Base-by-base conservation (phyloP, 2,113 vertebrate species). In the Mormoops blainvillei region DNA sequence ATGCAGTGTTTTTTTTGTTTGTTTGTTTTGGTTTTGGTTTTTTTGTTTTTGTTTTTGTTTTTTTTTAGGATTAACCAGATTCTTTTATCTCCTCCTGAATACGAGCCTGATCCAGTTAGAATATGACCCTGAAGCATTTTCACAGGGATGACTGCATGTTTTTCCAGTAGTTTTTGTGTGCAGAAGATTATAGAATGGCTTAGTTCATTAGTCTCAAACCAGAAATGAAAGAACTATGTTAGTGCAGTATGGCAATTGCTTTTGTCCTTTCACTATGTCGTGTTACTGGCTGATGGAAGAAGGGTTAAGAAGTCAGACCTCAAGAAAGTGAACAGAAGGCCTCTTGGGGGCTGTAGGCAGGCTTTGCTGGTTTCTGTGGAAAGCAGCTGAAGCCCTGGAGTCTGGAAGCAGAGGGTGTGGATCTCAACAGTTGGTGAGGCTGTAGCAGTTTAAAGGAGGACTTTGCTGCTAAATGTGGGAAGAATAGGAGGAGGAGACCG, bases 231-330 rank as follows among this genome's bases (percentile, higher is more conserved):
- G 91, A 45, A 4, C 83, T 26, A 0, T 83, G 71, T 56, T n/a
- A 38, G 31, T 54, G 48, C 65, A 50, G 52, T 81, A 2, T 45
- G 63, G 71, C 63, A 76, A 48, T 36, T 16, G 81, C 77, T 74
- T 38, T 61, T 43, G 19, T 84, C 56, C 68, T 81, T 38, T n/a
- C 50, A 11, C 94, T 54, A 15, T 8, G 54, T 70, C 2, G 3
- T 12, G 3, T 43, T n/a, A 20, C 91, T 74, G 68, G 73, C 94
- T 74, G 36, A 80, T 45, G 89, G 89, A 89, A 82, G 67, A 81
- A 87, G 56, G 78, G 94, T 85, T 65, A 68, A 82, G 78, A 93
- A 86, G 96, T 95, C 97, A 95, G 85, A 73, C 85, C 92, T 96
- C 26, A 74, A 82, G 81, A 68, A 85, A 91, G 90, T 38, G 90